Percentiles rank a stretch among this genome's conserved stretches.
These are phyloP conservation scores for Deroptyus accipitrinus DNA, from an alignment of 2,113 vertebrate species.

Conservation along the genomic window DNA sequence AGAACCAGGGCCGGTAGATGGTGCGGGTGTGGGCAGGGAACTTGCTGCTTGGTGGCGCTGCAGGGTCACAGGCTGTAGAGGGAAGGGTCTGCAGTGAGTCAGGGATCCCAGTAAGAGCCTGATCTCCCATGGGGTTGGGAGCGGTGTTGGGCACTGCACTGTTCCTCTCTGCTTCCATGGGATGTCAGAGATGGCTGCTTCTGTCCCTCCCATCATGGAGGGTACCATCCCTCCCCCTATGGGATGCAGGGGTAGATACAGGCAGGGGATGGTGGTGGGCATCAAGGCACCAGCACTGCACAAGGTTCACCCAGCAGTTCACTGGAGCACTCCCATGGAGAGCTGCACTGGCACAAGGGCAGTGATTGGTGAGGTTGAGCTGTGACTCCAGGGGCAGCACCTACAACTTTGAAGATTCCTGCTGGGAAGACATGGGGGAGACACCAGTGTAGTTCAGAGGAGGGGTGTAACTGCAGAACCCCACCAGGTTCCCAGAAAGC, in stretches of 20 bases:
- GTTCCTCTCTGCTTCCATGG: not conserved
- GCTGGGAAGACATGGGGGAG: not conserved
- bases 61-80: not conserved
- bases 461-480: not conserved
- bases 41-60: not conserved
- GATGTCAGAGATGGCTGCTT: not conserved
- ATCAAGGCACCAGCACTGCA: accelerated
- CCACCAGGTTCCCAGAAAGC: not conserved
- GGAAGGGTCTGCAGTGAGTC: not conserved
- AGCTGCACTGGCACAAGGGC: not conserved
- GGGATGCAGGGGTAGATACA: not conserved
- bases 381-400: not conserved
- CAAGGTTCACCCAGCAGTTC: not conserved
- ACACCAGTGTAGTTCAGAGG: not conserved
- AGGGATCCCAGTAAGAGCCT: not conserved
- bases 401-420: not conserved
- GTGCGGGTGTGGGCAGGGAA: not conserved
- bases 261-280: not conserved
- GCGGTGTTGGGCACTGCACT: not conserved
- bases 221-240: not conserved
- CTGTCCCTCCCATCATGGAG: not conserved
- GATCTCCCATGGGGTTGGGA: accelerated
- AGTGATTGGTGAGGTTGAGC: not conserved
- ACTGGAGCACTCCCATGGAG: not conserved
- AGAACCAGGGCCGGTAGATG: slow-evolving; percentile 67